Percentiles rank a stretch among this genome's conserved stretches.
phyloP scores from a whole-genome alignment of 2,888 invertebrate genomes.

The Apeira syringaria region DNA sequence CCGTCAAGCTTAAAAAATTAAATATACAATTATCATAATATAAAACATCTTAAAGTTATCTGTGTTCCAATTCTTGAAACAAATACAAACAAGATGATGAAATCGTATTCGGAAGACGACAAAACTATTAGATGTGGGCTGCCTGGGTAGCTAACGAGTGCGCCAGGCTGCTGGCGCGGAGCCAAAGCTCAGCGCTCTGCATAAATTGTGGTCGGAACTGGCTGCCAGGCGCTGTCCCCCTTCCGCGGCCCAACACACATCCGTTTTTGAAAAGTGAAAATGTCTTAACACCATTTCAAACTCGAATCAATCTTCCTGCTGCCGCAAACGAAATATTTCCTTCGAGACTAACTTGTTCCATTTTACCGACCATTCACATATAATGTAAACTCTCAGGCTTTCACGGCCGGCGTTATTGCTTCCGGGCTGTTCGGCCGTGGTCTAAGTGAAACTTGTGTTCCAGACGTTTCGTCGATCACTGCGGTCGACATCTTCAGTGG shows the following conservation, averaged over 20 bases:
- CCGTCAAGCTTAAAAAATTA: conserved; percentile 19
- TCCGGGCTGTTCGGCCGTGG: too few species aligned
- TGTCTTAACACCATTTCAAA: too few species aligned
- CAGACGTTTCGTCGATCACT: too few species aligned
- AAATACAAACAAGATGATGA: conserved; percentile 63
- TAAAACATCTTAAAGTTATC: conserved; percentile 40
- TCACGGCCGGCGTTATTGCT: too few species aligned
- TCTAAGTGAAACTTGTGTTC: too few species aligned
- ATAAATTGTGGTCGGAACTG: conserved; percentile 59
- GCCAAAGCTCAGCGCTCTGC: conserved; percentile 51
- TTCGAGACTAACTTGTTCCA: too few species aligned
- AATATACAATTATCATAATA: too few species aligned
- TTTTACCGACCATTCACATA: too few species aligned
- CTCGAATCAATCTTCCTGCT: too few species aligned
- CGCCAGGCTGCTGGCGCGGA: conserved; percentile 53
- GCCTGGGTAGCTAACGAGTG: conserved; percentile 61
- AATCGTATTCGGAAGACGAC: conserved; percentile 59
- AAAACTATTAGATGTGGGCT: conserved; percentile 69
- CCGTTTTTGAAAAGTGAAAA: conserved; percentile 51
- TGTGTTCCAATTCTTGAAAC: conserved; percentile 39
- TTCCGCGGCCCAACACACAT: conserved; percentile 29
- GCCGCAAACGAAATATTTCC: too few species aligned
- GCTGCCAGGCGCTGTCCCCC: conserved; percentile 27
- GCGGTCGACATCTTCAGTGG: too few species aligned
- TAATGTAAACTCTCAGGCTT: too few species aligned